Conservation (phyloP, 1,140 invertebrate species). For the Psix sp. region DNA sequence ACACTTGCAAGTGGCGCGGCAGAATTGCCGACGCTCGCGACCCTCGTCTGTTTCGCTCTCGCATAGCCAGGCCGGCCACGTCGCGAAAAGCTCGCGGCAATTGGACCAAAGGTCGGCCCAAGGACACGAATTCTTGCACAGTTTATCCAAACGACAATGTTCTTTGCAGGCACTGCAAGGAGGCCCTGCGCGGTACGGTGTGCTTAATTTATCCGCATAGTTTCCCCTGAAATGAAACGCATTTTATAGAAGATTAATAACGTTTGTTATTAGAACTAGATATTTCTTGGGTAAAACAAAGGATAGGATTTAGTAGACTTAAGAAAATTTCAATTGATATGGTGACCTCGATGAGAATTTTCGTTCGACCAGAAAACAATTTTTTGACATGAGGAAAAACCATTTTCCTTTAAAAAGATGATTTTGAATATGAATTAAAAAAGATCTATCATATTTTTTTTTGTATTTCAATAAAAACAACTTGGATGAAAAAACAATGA, state of each 20-base stretch:
- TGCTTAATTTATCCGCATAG: slow-evolving; percentile 79
- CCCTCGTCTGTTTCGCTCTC: slow-evolving; percentile 78
- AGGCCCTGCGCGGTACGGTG: slow-evolving; percentile 82
- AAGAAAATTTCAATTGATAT: too few relatives aligned
- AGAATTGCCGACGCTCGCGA: slow-evolving; percentile 78
- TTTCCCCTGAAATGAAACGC: slow-evolving; percentile 81
- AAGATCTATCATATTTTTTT: too few relatives aligned
- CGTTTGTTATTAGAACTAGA: not conserved
- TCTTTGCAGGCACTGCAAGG: slow-evolving; percentile 82
- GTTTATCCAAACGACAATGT: slow-evolving; percentile 80
- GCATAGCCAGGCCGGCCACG: slow-evolving; percentile 81
- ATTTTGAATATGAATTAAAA: too few relatives aligned
- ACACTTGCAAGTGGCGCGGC: slow-evolving; percentile 85
- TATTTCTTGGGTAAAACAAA: too few relatives aligned
- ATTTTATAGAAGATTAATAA: slow-evolving; percentile 2
- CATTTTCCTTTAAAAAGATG: too few relatives aligned
- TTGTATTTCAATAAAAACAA: too few relatives aligned
- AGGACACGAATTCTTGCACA: slow-evolving; percentile 86
- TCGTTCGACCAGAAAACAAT: too few relatives aligned
- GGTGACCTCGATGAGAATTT: too few relatives aligned
- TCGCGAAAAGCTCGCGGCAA: slow-evolving; percentile 81
- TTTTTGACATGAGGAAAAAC: too few relatives aligned
- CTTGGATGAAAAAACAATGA: too few relatives aligned
- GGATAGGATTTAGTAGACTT: too few relatives aligned
- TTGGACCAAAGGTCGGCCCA: slow-evolving; percentile 85